Evolutionary conservation across 2,113 vertebrate genomes (phyloP), one percentile per base, ranked within the genome.

Genomic region (Calypte anna): DNA sequence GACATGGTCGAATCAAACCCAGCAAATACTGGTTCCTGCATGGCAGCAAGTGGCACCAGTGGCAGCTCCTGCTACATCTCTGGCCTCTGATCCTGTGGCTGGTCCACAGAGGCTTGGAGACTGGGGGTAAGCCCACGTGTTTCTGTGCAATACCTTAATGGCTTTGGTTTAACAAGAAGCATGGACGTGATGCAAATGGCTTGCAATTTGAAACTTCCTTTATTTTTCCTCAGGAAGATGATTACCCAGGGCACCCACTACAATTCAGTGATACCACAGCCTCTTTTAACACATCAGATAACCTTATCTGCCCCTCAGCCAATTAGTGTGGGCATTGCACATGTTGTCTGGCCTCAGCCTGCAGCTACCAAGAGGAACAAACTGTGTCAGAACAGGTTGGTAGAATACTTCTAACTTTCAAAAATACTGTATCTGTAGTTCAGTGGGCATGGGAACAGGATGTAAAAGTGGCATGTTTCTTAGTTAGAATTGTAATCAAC

Each of bases 301-400:
- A 98, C 99, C 93, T 97, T 99, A 96, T 99, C 99, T 48, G 99
- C 98, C 94, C 98, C 99, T 93, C 99, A 99, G 97, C 99, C 99
- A 82, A 98, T 99, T 96, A 99, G 98, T 72, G 98, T 99, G 98
- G 99, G 99, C 96, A 99, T 99, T 88, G 99, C 99, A 96, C 99
- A 99, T 40, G 99, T 99, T 80, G 98, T 99, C 94, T 99, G 99
- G 99, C 99, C 99, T 72, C 99, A 99, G 96, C 99, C 98, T 91
- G 98, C 98, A 90, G 97, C 98, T 95, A 98, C 98, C 95, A 99
- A 99, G 97, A 98, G 99, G 97, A 98, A 98, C 92, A 99, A 98
- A 97, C 98, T 98, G 69, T 99, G 98, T 97, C 97, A 97, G 90
- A 99, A 99, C 98, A 99, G 99, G 99, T 99, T 59, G 59, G 98